Evolutionary conservation across 2,797 vertebrate genomes (phyloP), one percentile per base, ranked within the genome.

Genomic region (Dryobates pubescens): DNA sequence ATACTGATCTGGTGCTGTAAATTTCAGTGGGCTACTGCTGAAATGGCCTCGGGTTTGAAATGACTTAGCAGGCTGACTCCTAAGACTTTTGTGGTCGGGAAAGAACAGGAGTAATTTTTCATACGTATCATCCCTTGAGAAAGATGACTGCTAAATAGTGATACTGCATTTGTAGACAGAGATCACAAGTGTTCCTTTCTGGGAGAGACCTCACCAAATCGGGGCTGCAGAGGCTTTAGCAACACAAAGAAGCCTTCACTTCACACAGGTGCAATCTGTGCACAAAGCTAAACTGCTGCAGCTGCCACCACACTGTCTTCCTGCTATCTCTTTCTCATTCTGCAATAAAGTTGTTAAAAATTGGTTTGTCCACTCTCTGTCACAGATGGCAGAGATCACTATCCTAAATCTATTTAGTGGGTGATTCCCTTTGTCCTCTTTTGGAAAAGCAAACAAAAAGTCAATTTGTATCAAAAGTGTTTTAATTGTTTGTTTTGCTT

Each of bases 231-330:
- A 71, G 41, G 45, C 24, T 77, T 62, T 58, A 83, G 41, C 45
- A 64, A 49, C 22, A 19, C 0, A 1, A 17, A 72, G 54, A 9
- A 3, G 3, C 7, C 13, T 26, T 74, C 19, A 41, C 14, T 68
- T 84, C 36, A 29, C 8, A 13, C 30, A 45, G 38, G 13, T 73
- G 61, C 32, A 43, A 57, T 18, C 26, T 20, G n/a, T 7, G 41
- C 1, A 3, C 53, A 17, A 17, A 26, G 65, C 38, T 32, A 68
- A 72, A 19, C 43, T 92, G 56, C 22, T 54, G 30, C 27, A 58
- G 74, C 56, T 77, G 36, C 45, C 47, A 64, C 36, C 22, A 24
- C 8, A 3, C 36, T 2, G 2, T 30, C 10, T 49, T 75, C 29
- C 36, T 74, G 30, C 22, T 47, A 17, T n/a, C 59, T 68, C 45